Evolutionary conservation across 2,797 vertebrate species (phyloP).

Genomic region (Simalia tracyae): DNA sequence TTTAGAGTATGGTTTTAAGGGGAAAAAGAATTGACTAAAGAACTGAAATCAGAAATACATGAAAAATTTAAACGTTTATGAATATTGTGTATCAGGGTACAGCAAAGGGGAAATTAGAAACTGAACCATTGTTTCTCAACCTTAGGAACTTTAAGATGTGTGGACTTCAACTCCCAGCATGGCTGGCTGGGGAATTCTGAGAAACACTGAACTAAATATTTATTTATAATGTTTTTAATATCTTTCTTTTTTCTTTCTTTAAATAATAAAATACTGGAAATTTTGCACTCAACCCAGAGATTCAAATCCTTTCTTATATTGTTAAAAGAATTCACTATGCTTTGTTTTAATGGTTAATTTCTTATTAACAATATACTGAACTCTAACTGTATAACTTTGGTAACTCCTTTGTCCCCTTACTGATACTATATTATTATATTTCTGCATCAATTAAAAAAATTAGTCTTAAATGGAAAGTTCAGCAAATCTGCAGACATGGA

Average conservation of each 20-base stretch:
- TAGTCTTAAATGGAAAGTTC: not conserved
- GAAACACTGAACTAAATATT: not conserved
- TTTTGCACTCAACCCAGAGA: not conserved
- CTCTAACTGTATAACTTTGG: not conserved
- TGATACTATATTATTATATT: not conserved
- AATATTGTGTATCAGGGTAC: not conserved
- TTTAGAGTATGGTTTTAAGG: not conserved
- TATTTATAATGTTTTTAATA: not conserved
- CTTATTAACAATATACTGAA: not conserved
- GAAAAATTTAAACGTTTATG: not conserved
- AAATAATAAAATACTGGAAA: not conserved
- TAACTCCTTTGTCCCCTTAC: not conserved
- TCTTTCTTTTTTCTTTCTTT: not conserved
- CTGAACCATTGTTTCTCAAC: too few species aligned
- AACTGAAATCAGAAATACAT: not conserved
- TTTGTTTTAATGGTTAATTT: not conserved
- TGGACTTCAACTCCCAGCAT: too few species aligned
- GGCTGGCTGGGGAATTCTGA: too few species aligned
- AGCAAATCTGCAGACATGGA: not conserved
- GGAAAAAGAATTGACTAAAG: not conserved
- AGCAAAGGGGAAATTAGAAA: not conserved
- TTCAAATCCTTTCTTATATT: not conserved
- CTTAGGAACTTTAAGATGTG: too few species aligned
- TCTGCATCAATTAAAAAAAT: not conserved
- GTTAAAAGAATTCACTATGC: not conserved